Evolutionary conservation across 2,113 vertebrate genomes (phyloP).

Genomic region (Stegostoma tigrinum): DNA sequence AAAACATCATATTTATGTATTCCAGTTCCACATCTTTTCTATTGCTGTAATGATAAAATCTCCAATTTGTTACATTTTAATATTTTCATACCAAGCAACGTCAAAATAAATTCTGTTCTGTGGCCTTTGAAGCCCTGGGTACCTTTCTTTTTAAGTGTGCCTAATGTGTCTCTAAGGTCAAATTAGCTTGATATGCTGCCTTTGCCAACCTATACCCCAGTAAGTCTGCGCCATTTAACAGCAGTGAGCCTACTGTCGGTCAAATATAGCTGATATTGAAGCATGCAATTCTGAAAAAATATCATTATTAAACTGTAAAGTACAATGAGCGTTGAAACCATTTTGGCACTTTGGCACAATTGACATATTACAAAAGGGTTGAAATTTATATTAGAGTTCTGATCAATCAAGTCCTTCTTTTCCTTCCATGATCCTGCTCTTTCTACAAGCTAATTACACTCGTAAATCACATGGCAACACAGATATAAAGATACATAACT

Average conservation of each 20-base stretch:
- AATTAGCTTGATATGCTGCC: background rate
- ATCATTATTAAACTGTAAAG: background rate
- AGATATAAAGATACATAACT: background rate
- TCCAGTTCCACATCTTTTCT: background rate
- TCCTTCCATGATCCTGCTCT: background rate
- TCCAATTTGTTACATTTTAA: background rate
- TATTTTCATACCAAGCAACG: background rate
- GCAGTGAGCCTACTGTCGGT: background rate
- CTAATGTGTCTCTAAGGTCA: background rate
- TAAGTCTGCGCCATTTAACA: background rate
- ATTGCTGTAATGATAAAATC: background rate
- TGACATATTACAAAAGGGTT: background rate
- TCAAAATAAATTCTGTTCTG: background rate
- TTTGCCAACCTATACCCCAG: background rate
- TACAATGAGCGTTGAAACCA: background rate
- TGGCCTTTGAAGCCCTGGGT: background rate
- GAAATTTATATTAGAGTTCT: background rate
- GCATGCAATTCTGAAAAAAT: background rate
- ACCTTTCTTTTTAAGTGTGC: background rate
- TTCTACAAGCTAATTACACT: background rate
- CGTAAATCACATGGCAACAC: background rate
- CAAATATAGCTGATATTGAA: background rate
- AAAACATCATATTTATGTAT: background rate
- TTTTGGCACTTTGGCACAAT: background rate
- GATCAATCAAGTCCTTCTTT: background rate